Percentiles rank a stretch among this genome's conserved stretches.
Evolutionary conservation across 2,113 vertebrate genomes (phyloP).

Genomic region (Semnornis frantzii): DNA sequence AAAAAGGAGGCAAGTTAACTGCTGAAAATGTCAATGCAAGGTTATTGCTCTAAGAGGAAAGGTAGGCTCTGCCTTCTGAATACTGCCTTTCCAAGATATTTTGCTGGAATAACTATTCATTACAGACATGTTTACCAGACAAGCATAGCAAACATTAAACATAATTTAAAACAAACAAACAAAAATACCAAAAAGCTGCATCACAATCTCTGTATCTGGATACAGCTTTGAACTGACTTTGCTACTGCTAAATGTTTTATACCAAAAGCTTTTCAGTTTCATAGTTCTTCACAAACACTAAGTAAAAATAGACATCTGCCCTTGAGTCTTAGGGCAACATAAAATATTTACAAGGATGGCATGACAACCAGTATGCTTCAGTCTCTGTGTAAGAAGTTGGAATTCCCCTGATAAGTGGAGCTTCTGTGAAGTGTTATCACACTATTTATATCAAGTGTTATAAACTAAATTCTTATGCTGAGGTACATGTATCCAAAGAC

Average conservation of each 20-base stretch:
- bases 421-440: constrained; percentile 60
- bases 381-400: constrained; percentile 35
- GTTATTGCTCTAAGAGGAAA: background rate
- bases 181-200: background rate
- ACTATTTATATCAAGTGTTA: constrained; percentile 58
- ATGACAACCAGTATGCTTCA: constrained; percentile 52
- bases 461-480: constrained; percentile 47
- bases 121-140: background rate
- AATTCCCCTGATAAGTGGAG: constrained; percentile 64
- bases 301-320: constrained; percentile 67
- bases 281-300: constrained; percentile 50
- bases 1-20: background rate
- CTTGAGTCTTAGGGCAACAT: constrained; percentile 70
- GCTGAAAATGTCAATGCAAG: background rate
- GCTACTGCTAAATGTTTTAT: constrained; percentile 31
- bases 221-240: constrained; percentile 34
- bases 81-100: background rate
- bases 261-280: constrained; percentile 51
- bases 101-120: background rate
- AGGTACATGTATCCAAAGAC: constrained; percentile 34
- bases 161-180: background rate
- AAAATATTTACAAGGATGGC: constrained; percentile 81
- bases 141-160: background rate
- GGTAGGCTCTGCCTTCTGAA: background rate
- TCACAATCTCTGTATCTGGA: background rate